Evolutionary conservation across 2,888 invertebrate species (phyloP), one percentile per base, ranked within the genome.

Genomic region (Spisula solida): DNA sequence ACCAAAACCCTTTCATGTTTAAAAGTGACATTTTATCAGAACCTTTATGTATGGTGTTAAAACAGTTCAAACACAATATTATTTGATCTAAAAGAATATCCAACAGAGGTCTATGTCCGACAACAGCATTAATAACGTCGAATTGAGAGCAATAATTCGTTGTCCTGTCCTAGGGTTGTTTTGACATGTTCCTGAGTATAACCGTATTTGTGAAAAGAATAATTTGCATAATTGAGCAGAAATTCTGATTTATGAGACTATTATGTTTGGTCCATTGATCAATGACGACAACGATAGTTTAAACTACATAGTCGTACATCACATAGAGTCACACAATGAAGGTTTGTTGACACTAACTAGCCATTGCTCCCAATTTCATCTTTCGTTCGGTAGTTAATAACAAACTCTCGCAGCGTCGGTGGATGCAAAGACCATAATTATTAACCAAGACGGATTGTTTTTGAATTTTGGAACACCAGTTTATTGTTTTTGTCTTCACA

Each of bases 201-300:
- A n/a, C 0, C 56, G 20, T n/a, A n/a, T 56, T n/a, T 56, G 18
- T 6, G 18, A 56, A 56, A 56, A 56, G 41, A 41, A 41, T 5
- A 8, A 25, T 14, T 70, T 70, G 29, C 29, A 70, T 70, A 10
- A 70, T 31, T 25, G 10, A 70, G 14, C 12, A 31, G 25, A 29
- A 25, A 5, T 4, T 12, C 70, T 70, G n/a, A 70, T 70, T 70
- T 70, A 70, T 31, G 25, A 29, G 14, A 12, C 14, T 6, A 12
- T 29, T 70, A 8, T 31, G 70, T 29, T 70, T 29, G 0, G 25
- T 25, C 10, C 29, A 8, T 5, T 29, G 70, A 70, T 29, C 2
- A 29, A 70, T 70, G 70, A 70, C 70, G 70, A 29, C 29, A 70
- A 70, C 70, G 70, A n/a, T 70, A 31, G 25, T 70, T 29, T 14